Evolutionary conservation across 92 coral and sea anemone genomes (phyloP), one percentile per base, ranked within the genome.

Genomic region (Anthopleura xanthogrammica): DNA sequence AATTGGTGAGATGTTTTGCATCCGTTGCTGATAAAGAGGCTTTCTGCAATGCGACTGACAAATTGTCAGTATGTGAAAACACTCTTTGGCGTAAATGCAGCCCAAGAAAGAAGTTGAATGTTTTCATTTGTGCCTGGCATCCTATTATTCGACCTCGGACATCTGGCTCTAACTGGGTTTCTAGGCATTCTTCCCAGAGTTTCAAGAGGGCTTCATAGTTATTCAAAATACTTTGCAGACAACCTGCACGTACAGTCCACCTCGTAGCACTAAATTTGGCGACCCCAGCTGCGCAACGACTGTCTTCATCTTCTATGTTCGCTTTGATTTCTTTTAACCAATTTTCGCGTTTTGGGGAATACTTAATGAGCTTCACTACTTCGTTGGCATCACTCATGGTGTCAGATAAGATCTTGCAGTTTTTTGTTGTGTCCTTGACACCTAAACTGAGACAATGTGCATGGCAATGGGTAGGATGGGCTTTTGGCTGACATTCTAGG

Each of bases 401-500:
- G 22, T 89, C 87, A n/a, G 90, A 76, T 56, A 89, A 75, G 36
- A 86, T 82, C 46, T 89, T 89, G 68, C 73, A 82, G 85, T 86
- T 79, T 86, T 79, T 86, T 77, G 72, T 86, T 13, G 92, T 83
- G 79, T 89, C 90, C 71, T 89, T 89, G 41, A 85, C 83, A 24
- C 81, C 75, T 64, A 76, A 75, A 57, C 85, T 86, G 40, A 81
- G 77, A n/a, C 73, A 71, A 71, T 81, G 83, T 79, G 85, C 90
- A 79, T 87, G 91, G 60, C 91, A 88, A 78, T 83, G 91, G 66
- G 88, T 84, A 22, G 91, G 85, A 71, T 83, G 88, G 77, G 91
- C 88, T 72, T 88, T 88, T 83, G 88, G 88, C 56, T 88, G 79
- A 85, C 85, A 78, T 78, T 88, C 88, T 72, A 72, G 77, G 82